Base-by-base conservation (phyloP, 2,797 vertebrate genomes). In the Aldrovandia affinis region DNA sequence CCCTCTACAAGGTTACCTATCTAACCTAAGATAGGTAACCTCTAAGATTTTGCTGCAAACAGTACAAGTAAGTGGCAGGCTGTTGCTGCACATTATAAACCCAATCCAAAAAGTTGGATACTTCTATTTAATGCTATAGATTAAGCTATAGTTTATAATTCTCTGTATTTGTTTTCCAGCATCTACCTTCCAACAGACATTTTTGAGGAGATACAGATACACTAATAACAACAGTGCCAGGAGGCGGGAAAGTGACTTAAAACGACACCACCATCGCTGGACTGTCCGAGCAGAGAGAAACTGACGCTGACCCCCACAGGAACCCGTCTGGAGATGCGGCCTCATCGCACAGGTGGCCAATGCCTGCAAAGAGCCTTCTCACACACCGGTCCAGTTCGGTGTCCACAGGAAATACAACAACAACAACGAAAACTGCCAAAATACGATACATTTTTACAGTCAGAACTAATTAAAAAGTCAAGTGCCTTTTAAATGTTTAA, bases 131-230 rank as follows among this genome's bases (percentile, higher is more conserved):
- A 78, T 44, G 57, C 65, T 10, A 44, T 81, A 6, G 33, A 42
- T 65, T 44, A 28, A 6, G 1, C 12, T 6, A 30, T 30, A 63
- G 39, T 44, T 28, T 73, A 42, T 42, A 39, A 75, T 75, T 42
- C 18, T 73, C 18, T 86, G 20, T 85, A n/a, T 22, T 85, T 92
- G 18, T 87, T 85, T 93, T 90, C 88, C 93, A 99, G 98, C 98
- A 22, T 99, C 98, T 70, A 94, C 89, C 88, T 99, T 97, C 93
- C 98, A 98, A 95, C 97, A 95, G 95, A 95, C 92, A 90, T 97
- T 96, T 86, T 92, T 95, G 88, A 96, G 95, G 94, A 96, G 95
- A 92, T 96, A 97, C 91, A 96, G 97, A 91, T 96, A 92, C 95
- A 96, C 92, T 89, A 96, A 92, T 92, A 95, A 88, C 92, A 95